These are phyloP conservation scores for Mico argentatus DNA, from an alignment of 2,797 vertebrate genomes.

Conservation along the genomic window DNA sequence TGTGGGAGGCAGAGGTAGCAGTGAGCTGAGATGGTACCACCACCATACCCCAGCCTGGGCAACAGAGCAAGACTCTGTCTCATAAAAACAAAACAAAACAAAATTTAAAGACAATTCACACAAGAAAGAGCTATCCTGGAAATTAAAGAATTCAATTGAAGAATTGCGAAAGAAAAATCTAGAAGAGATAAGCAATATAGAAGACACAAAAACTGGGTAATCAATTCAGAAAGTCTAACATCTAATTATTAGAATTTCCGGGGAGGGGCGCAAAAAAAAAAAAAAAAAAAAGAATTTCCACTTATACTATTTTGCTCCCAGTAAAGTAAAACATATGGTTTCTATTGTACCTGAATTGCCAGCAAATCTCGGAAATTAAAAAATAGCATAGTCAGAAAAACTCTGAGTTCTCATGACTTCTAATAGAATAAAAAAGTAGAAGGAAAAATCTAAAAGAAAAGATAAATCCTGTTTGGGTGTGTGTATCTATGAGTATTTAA, in stretches of 20 bases:
- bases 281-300: no score
- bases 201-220: neutral
- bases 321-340: neutral
- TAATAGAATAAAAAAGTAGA: neutral
- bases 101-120: no score
- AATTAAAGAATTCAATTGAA: neutral
- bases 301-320: neutral
- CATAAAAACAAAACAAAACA: no score
- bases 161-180: neutral
- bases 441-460: neutral
- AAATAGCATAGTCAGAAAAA: slow-evolving; percentile 4
- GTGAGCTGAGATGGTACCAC: no score
- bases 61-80: no score
- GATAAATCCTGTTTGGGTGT: neutral
- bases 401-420: neutral
- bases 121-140: neutral
- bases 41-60: no score
- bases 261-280: no score
- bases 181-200: neutral
- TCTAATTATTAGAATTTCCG: neutral
- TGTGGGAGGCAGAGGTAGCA: no score
- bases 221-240: neutral
- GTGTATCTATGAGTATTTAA: neutral
- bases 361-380: neutral
- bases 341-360: neutral